Base-by-base conservation (phyloP, 2,888 invertebrate genomes). In the Tenthredo mesomela region DNA sequence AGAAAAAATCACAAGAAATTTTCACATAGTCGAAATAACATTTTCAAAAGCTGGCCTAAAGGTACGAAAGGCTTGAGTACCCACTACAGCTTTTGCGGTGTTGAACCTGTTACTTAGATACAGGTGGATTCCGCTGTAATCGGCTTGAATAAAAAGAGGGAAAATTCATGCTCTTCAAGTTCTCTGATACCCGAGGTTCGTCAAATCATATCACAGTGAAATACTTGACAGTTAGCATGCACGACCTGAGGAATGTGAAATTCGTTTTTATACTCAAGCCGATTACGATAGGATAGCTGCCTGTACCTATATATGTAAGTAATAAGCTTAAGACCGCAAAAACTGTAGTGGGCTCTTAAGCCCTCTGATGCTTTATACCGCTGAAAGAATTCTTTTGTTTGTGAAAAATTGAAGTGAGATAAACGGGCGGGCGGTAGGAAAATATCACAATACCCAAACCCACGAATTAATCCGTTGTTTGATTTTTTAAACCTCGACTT, bases 41-140 rank as follows among this genome's bases (percentile, higher is more conserved):
- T 54, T 54, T 54, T 7, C 18, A n/a, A 54, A 50, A 50, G 50
- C 50, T n/a, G 18, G n/a, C n/a, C 18, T 50, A 5, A 5, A 50
- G n/a, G 6, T 18, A 50, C 18, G 50, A 6, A n/a, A 54, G 54
- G n/a, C n/a, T n/a, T n/a, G n/a, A n/a, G 54, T 54, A n/a, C n/a
- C 54, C n/a, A 54, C 54, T 54, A 54, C n/a, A 54, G 54, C n/a
- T 54, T n/a, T 54, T n/a, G 54, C n/a, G 54, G 54, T 54, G 54
- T n/a, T 54, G n/a, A n/a, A 54, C n/a, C 54, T 54, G 18, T 54
- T 54, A 54, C 54, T 54, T n/a, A 54, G 54, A 54, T n/a, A 54
- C n/a, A 54, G 54, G 54, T 54, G n/a, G n/a, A 54, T 54, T 54
- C 54, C n/a, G 7, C n/a, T n/a, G 54, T 54, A 54, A 54, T 54